Evolutionary conservation across 1,140 invertebrate species (phyloP), one percentile per base, ranked within the genome.

Genomic region (Vollenhovia emeryi): DNA sequence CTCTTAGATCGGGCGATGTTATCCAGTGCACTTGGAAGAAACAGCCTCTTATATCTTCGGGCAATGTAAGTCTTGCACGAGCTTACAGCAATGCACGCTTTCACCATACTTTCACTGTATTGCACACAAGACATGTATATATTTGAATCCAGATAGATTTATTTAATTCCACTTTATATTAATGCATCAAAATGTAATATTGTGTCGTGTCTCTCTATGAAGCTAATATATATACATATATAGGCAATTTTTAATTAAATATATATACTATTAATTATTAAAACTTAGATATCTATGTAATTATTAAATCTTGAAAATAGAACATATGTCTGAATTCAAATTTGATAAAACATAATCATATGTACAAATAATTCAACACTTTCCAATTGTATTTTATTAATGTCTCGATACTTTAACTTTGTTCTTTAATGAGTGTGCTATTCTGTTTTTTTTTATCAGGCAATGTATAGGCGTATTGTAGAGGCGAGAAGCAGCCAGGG

Each of bases 401-500:
- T 74, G 13, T 62, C n/a, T 33, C 21, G 27, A 45, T 64, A 45
- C n/a, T 33, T 50, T 66, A 50, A 48, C 13, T 55, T 48, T 24
- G 33, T 79, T 79, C 9, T 66, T 73, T 79, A 66, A 73, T 27
- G 21, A 80, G 21, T 75, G 21, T n/a, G 27, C 2, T 1, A 6
- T 57, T 86, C 21, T 89, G n/a, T 88, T 76, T 88, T 48, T 88
- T 76, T 88, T 48, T 3, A 55, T 60, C 95, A 98, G 97, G 97
- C 97, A 87, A 97, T 98, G 96, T 98, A 98, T 93, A 96, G 97
- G 89, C 97, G 97, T 87, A 96, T 98, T 90, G 95, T 98, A 87
- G 97, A 98, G 94, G 96, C 97, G 48, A 97, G 96, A 93, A 96
- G 95, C 90, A 96, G 91, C 89, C 96, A 96, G 91, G 96, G 95